phyloP scores from a whole-genome alignment of 2,888 invertebrate genomes.

The Germaria angustata region DNA sequence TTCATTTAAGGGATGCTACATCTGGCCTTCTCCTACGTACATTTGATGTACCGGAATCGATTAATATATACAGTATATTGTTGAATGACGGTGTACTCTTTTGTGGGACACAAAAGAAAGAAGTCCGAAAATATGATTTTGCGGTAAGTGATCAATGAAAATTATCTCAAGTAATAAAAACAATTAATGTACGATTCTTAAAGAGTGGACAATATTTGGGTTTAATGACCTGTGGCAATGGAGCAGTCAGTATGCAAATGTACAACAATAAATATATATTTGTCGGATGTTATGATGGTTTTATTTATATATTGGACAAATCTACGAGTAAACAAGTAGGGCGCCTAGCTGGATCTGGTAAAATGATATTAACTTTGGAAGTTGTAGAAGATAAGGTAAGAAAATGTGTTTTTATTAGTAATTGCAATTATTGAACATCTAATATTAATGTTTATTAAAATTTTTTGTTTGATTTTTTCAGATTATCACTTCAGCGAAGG shows the following conservation, averaged over 20 bases:
- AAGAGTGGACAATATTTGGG: constrained; percentile 84
- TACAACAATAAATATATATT: constrained; percentile 83
- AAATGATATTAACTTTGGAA: constrained; percentile 86
- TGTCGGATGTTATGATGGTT: constrained; percentile 90
- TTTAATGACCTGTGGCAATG: constrained; percentile 85
- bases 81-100: constrained; percentile 86
- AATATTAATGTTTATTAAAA: not conserved
- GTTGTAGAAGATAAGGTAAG: constrained; percentile 84
- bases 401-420: not conserved
- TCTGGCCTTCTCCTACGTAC: constrained; percentile 85
- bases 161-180: not conserved
- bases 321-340: constrained; percentile 82
- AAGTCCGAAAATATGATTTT: constrained; percentile 88
- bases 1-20: constrained; percentile 87
- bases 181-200: constrained; percentile 58
- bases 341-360: constrained; percentile 85
- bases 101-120: constrained; percentile 87
- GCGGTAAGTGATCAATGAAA: constrained; percentile 82
- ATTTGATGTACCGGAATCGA: constrained; percentile 81
- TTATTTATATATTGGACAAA: constrained; percentile 85
- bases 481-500: constrained; percentile 86
- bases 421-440: not conserved
- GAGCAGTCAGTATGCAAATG: constrained; percentile 86
- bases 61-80: constrained; percentile 87
- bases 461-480: constrained; percentile 73